Evolutionary conservation across 1,140 invertebrate species (phyloP).

Genomic region (Pygmarrhopalites habei): DNA sequence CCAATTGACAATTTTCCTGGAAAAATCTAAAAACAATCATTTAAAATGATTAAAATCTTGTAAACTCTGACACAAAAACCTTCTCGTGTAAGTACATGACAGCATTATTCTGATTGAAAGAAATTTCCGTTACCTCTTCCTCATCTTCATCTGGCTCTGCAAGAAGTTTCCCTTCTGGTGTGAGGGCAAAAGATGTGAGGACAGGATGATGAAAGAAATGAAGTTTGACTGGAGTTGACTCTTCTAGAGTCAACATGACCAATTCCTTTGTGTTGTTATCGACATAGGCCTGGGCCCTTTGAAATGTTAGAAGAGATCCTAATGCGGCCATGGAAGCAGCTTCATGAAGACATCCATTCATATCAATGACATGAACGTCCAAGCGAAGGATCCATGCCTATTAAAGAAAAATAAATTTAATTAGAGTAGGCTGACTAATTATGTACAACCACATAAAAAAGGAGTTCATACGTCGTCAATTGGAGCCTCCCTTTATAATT

Average conservation of each 20-base stretch:
- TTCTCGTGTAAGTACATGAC: background rate
- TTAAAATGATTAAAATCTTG: too few relatives aligned
- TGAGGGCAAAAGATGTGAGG: constrained; percentile 32
- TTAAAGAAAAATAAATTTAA: too few relatives aligned
- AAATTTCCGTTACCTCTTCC: constrained; percentile 35
- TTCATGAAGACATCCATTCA: constrained; percentile 37
- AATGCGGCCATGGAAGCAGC: constrained; percentile 30
- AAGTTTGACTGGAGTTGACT: constrained; percentile 32
- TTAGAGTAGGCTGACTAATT: too few relatives aligned
- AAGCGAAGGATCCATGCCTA: constrained; percentile 37
- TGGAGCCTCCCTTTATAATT: background rate
- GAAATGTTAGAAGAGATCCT: constrained; percentile 34
- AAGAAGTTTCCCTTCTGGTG: constrained; percentile 10
- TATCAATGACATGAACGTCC: constrained; percentile 37
- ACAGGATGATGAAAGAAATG: constrained; percentile 31
- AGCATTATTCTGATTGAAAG: background rate
- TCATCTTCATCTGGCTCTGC: constrained; percentile 34
- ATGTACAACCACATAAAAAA: background rate
- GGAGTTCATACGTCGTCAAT: background rate
- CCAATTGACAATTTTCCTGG: constrained; percentile 31
- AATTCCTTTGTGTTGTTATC: constrained; percentile 31
- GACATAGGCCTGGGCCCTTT: constrained; percentile 24
- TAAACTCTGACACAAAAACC: constrained; percentile 1
- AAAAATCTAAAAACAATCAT: constrained; percentile 31
- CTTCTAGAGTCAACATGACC: constrained; percentile 23